Evolutionary conservation across 2,888 invertebrate species (phyloP).

Genomic region (Hanleya hanleyi): DNA sequence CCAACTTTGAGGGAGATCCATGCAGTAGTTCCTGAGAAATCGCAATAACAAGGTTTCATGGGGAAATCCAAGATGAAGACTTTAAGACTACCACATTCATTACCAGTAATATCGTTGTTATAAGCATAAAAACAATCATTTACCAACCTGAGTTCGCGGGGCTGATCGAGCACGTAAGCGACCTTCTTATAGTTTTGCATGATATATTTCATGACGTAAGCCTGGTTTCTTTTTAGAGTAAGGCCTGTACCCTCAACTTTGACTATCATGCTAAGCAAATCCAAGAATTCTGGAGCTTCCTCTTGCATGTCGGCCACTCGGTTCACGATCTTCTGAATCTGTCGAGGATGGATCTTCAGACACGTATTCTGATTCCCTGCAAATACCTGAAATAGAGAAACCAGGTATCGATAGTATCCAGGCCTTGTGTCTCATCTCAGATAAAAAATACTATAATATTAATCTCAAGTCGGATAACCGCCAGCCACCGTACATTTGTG

Average conservation of each 20-base stretch:
- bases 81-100: too few relatives aligned
- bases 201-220: constrained; percentile 72
- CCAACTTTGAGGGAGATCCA: too few relatives aligned
- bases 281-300: constrained; percentile 68
- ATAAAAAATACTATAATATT: too few relatives aligned
- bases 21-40: too few relatives aligned
- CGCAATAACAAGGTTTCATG: too few relatives aligned
- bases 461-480: too few relatives aligned
- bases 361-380: constrained; percentile 70
- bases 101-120: too few relatives aligned
- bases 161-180: constrained; percentile 66
- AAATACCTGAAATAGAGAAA: constrained; percentile 58
- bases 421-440: too few relatives aligned
- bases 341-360: constrained; percentile 69
- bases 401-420: too few relatives aligned
- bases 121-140: too few relatives aligned
- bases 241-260: constrained; percentile 69
- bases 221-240: constrained; percentile 72
- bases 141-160: constrained; percentile 62
- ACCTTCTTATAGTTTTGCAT: constrained; percentile 72
- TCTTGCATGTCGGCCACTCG: constrained; percentile 67
- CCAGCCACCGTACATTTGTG: too few relatives aligned
- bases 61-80: too few relatives aligned
- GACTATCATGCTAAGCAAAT: constrained; percentile 68
- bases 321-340: constrained; percentile 70